Percentiles rank a stretch among this genome's conserved stretches.
These are phyloP conservation scores for Horisme vitalbata DNA, from an alignment of 2,888 invertebrate species.

Conservation along the genomic window DNA sequence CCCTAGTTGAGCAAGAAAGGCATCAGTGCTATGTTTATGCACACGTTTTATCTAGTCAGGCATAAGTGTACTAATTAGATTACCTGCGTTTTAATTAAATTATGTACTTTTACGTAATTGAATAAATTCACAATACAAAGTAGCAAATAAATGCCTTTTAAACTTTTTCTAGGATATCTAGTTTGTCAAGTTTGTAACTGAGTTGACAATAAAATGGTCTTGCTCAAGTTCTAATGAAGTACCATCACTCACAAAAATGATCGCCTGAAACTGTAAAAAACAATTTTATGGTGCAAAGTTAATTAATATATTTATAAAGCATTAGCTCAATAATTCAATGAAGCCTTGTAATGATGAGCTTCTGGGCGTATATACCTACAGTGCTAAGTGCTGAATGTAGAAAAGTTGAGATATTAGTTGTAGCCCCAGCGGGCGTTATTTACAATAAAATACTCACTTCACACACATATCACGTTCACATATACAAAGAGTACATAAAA, in stretches of 20 bases:
- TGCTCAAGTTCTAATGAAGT: no score
- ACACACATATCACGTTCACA: slow-evolving; percentile 12
- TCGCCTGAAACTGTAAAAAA: neutral
- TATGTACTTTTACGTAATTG: neutral
- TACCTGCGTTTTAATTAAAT: slow-evolving; percentile 4
- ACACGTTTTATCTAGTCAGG: neutral
- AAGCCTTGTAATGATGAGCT: no score
- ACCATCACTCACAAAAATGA: neutral
- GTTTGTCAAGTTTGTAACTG: no score
- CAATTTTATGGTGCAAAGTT: neutral
- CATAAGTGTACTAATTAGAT: slow-evolving; percentile 1
- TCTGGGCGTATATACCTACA: no score
- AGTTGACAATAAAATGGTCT: no score
- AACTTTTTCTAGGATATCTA: no score
- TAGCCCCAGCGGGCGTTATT: neutral
- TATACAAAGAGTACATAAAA: neutral
- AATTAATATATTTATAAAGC: neutral
- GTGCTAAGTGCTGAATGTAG: slow-evolving; percentile 3
- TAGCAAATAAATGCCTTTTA: neutral
- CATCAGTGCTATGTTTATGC: no score
- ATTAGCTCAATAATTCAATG: slow-evolving; percentile 2
- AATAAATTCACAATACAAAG: neutral
- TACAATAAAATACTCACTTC: neutral
- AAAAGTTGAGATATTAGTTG: neutral
- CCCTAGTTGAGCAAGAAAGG: neutral